Conservation (phyloP, 2,113 vertebrate species). For the mouse (Mus musculus) region DNA sequence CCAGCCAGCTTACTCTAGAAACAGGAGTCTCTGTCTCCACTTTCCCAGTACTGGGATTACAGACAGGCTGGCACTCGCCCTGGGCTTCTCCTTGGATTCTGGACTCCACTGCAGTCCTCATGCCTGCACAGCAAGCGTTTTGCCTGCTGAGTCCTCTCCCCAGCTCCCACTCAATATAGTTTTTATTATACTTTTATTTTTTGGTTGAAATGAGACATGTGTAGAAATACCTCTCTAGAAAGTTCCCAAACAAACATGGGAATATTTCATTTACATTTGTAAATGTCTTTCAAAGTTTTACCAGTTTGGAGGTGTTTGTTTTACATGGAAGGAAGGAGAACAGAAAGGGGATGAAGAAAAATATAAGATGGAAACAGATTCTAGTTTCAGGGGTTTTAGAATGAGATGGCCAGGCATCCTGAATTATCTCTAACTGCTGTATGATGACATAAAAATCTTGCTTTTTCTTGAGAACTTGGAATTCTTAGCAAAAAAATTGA, state of each 20-base stretch:
- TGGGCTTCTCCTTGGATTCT: neutral
- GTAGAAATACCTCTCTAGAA: constrained; percentile 22
- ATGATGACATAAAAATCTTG: neutral
- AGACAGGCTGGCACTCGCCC: neutral
- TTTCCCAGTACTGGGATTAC: neutral
- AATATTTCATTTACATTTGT: constrained; percentile 7
- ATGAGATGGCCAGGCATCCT: neutral
- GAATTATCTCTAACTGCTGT: neutral
- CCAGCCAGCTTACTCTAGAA: neutral
- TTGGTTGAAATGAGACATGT: neutral
- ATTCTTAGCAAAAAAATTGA: constrained; percentile 26
- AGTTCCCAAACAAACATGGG: neutral
- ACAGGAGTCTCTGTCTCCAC: neutral
- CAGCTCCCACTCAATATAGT: neutral
- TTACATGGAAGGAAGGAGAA: neutral
- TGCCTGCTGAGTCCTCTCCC: neutral
- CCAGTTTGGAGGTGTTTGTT: neutral
- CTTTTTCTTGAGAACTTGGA: neutral
- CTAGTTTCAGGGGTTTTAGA: neutral
- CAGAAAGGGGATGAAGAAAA: neutral
- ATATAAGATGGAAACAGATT: neutral
- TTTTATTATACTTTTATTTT: constrained; percentile 29
- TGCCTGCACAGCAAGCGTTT: neutral
- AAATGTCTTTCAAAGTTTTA: neutral
- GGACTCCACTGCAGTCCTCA: too few species aligned